Conservation (phyloP, 1,140 invertebrate genomes). For the Sarcophaga bullata region DNA sequence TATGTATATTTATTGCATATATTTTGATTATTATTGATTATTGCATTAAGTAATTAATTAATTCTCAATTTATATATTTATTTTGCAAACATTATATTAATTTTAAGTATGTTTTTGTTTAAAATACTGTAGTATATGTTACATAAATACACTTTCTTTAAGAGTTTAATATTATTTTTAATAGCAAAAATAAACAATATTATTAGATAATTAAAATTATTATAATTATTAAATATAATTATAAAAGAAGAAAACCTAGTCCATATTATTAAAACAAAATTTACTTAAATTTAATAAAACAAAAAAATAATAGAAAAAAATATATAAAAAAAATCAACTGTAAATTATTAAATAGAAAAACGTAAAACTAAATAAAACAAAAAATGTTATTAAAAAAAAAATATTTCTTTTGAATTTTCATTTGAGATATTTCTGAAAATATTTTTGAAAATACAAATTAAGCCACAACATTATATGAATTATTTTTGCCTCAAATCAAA, state of each 20-base stretch:
- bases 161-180: not conserved
- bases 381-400: not conserved
- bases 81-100: not conserved
- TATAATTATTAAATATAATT: no score
- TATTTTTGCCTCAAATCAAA: no score
- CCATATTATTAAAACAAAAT: not conserved
- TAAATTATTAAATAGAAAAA: slow-evolving; percentile 20
- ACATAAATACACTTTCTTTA: not conserved
- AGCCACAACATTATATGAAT: no score
- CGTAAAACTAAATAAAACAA: not conserved
- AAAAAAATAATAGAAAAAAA: not conserved
- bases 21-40: not conserved
- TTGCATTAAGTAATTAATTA: not conserved
- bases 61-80: not conserved
- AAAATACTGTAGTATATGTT: not conserved
- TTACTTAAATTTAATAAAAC: not conserved
- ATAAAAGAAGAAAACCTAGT: slow-evolving; percentile 1
- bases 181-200: not conserved
- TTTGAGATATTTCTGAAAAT: no score
- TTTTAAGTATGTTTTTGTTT: not conserved
- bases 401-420: not conserved
- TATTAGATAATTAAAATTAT: no score
- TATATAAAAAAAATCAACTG: not conserved
- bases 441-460: no score
- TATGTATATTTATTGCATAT: not conserved